Evolutionary conservation across 2,113 vertebrate genomes (phyloP), one percentile per base, ranked within the genome.

Genomic region (Agapornis roseicollis): DNA sequence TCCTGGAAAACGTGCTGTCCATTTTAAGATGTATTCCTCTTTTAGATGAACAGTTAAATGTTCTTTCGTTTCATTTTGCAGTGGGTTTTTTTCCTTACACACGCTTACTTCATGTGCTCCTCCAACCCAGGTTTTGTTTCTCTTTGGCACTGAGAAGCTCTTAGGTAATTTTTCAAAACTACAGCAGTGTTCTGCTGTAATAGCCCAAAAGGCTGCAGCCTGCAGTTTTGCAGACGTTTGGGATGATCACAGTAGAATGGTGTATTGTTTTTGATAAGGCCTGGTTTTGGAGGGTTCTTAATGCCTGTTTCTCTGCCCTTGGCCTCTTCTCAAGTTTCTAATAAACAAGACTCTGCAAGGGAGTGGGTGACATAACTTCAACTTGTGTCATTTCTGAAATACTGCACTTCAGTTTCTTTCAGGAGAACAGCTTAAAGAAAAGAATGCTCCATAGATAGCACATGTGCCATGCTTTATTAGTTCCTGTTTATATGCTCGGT

Each of bases 81-180:
- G 52, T 29, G 24, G 13, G 10, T 12, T 15, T 61, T 69, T 71
- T 86, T 17, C 63, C 78, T 89, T 92, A 35, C n/a, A 58, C 81
- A 56, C 2, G 2, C 85, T 69, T 74, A 76, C 42, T 95, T 79
- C 76, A 33, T 94, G 46, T 9, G 7, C 64, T 96, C 50, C 91
- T 86, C 83, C 89, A 89, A 31, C 82, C 78, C 91, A 64, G 89
- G 27, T 88, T 96, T 95, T 94, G 31, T 92, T 90, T 93, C 56
- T 84, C 46, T 85, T 92, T 94, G 89, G 91, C 88, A 96, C 71
- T 29, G 68, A 79, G 33, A 64, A 2, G 13, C 66, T 70, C 70
- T 97, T 95, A 88, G 64, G 79, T 95, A 95, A 94, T 63, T 94
- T 90, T 72, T 92, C 41, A 93, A 89, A 94, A 95, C 79, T 71